A percentile compares a stretch with the other conserved stretches of the same genome.
Conservation (phyloP, 2,113 vertebrate species). For the Poeciliopsis turrubarensis region DNA sequence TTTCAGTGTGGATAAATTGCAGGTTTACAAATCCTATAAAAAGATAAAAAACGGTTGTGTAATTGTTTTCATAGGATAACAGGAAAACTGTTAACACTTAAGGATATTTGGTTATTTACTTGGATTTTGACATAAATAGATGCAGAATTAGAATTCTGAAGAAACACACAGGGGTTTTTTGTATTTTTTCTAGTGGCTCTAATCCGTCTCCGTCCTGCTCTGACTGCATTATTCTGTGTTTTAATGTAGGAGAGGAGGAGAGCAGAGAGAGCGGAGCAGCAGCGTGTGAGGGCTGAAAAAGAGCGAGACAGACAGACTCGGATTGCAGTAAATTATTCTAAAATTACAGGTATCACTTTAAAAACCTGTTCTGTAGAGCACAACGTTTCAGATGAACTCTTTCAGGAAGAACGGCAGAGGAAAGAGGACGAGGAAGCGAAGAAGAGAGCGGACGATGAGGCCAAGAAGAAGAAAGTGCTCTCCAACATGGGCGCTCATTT, state of each 20-base stretch:
- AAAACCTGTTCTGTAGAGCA: background rate
- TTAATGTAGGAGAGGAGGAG: slow-evolving; percentile 89
- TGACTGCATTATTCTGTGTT: rapidly evolving
- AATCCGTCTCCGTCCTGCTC: no score
- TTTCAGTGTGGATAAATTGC: no score
- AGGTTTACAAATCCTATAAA: no score
- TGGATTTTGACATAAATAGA: no score
- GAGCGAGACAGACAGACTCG: slow-evolving; percentile 91
- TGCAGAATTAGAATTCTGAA: no score
- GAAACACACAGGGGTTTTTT: no score
- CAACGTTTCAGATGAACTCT: background rate
- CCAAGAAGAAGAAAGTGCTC: slow-evolving; percentile 98
- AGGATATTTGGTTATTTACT: no score
- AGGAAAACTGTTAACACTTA: no score
- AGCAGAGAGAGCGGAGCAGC: slow-evolving; percentile 91
- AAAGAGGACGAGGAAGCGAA: slow-evolving; percentile 95
- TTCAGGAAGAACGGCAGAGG: slow-evolving; percentile 92
- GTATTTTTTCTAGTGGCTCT: no score
- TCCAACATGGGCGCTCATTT: slow-evolving; percentile 97
- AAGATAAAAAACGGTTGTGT: no score
- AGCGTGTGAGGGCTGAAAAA: slow-evolving; percentile 92
- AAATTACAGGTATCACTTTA: background rate
- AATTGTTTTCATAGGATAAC: no score
- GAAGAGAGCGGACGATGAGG: slow-evolving; percentile 91
- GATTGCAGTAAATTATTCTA: slow-evolving; percentile 83